Evolutionary conservation across 2,888 invertebrate species (phyloP), one percentile per base, ranked within the genome.

Genomic region (Laspeyria flexula): DNA sequence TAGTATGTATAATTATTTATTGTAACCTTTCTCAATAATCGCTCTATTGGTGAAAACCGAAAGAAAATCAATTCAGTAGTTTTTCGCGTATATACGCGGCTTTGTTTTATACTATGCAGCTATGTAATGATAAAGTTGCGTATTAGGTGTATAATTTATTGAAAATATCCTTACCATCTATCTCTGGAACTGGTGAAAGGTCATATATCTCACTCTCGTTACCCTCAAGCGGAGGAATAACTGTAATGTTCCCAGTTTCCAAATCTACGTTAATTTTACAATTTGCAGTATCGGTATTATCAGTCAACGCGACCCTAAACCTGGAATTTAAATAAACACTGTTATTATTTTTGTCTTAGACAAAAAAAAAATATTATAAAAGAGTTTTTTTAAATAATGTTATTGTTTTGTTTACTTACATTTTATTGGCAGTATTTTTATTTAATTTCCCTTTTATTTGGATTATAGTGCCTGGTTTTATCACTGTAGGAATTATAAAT

Each of bases 321-420:
- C 75, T 75, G 52, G 13, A 60, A 64, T 23, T 34, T 25, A 25
- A 25, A 7, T 7, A 25, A 25, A 25, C 25, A 21, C 5, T 21
- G n/a, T n/a, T n/a, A 5, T 18, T 18, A 16, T 2, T 35, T 16
- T 35, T 3, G 16, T 10, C 4, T 44, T 21, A 7, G 6, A 21
- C 0, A 29, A 12, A 12, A 25, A 27, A 27, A 27, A 27, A 23
- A 18, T 18, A 3, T 5, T 18, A 5, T 18, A 18, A n/a, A n/a
- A n/a, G n/a, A n/a, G n/a, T n/a, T n/a, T n/a, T n/a, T n/a, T n/a
- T n/a, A n/a, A n/a, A n/a, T n/a, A n/a, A n/a, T n/a, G n/a, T n/a
- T n/a, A n/a, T n/a, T n/a, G n/a, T n/a, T 21, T 21, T 2, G 5
- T 21, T 21, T 21, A 73, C 75, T 65, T 60, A 75, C 75, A 39